Evolutionary conservation across 2,888 invertebrate species (phyloP), one percentile per base, ranked within the genome.

Genomic region (Oscheius sp.): DNA sequence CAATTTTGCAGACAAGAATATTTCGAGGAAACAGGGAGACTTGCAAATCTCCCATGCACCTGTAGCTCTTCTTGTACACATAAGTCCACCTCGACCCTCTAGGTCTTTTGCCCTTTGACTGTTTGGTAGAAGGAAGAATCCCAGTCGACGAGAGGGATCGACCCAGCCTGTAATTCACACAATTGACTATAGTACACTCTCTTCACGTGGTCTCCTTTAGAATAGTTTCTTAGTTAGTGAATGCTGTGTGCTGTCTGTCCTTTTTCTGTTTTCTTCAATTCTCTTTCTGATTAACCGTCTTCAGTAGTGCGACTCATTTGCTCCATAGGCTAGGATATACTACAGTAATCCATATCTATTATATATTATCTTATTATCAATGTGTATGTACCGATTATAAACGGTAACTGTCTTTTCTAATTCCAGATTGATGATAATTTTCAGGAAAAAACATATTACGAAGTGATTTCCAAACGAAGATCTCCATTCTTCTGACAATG

Each of bases 371-470:
- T n/a, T n/a, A n/a, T n/a, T 35, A 35, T 35, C 49, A 21, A n/a
- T 49, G 16, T 21, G 2, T 55, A 55, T 55, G 55, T 55, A 55
- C 55, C 25, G 55, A 55, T 55, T 21, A 23, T 13, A 49, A 29
- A 58, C 21, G 61, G 21, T 43, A 43, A 43, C 18, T 35, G 35
- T 21, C 35, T 41, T 5, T 18, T 43, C 9, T 5, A 25, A 1
- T 13, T 25, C 29, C 7, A 1, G 1, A 18, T 12, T 2, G 41
- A 61, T 61, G 2, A 1, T 13, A 5, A 43, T 9, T 61, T 61
- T 61, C 61, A 61, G 61, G 61, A 61, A 21, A 61, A 61, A 18
- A 23, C 61, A 21, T 61, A 41, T 29, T 61, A 61, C 45, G 61
- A 61, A 45, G 25, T 61, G 23, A 21, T 61, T 18, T 43, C 43